A percentile compares a stretch with the other conserved stretches of the same genome.
These are phyloP conservation scores for Phaethon lepturus DNA, from an alignment of 2,113 vertebrate genomes.

Conservation along the genomic window DNA sequence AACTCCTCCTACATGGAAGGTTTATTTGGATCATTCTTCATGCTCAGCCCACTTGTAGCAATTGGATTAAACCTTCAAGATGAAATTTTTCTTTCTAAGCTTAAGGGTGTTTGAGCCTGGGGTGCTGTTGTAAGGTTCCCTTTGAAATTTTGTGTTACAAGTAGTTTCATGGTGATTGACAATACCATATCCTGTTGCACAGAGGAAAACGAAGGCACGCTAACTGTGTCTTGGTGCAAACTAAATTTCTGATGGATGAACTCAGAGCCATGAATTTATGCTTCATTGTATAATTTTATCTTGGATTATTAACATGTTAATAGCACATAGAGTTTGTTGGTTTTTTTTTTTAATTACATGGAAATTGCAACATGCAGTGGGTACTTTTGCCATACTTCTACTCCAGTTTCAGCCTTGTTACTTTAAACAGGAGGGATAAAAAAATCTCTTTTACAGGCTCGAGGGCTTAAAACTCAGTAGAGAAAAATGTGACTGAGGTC, in stretches of 20 bases:
- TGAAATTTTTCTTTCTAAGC: not conserved
- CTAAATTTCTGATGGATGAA: not conserved
- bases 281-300: not conserved
- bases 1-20: not conserved
- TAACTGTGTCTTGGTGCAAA: not conserved
- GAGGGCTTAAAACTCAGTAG: not conserved
- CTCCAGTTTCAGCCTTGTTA: not conserved
- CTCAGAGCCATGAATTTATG: not conserved
- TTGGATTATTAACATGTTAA: not conserved
- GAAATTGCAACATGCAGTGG: not conserved
- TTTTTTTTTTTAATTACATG: not conserved
- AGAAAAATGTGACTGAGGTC: not conserved
- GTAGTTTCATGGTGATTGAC: not conserved
- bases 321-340: not conserved
- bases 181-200: not conserved
- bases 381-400: not conserved
- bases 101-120: not conserved
- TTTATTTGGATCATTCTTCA: slow-evolving; percentile 33
- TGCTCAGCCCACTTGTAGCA: slow-evolving; percentile 29
- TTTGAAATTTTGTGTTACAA: slow-evolving; percentile 16
- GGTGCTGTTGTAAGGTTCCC: not conserved
- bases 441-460: not conserved
- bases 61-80: not conserved
- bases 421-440: not conserved
- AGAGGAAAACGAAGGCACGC: not conserved